Evolutionary conservation across 2,888 invertebrate species (phyloP).

Genomic region (Priocnemis perturbator): DNA sequence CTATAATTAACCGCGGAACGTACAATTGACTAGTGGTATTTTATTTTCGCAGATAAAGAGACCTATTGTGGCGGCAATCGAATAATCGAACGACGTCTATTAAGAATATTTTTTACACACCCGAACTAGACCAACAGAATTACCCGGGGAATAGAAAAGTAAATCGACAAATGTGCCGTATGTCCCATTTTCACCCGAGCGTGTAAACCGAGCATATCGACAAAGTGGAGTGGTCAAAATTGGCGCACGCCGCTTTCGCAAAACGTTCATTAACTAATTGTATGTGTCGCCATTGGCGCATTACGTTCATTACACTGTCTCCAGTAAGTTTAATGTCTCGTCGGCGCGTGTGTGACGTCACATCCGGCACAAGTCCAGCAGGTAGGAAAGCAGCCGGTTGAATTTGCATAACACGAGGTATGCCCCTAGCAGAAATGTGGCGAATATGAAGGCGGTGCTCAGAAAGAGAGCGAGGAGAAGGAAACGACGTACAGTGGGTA

Average conservation of each 20-base stretch:
- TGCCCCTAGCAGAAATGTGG: slow-evolving; percentile 39
- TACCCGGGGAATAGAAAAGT: not conserved
- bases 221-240: not conserved
- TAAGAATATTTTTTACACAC: not conserved
- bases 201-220: not conserved
- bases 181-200: not conserved
- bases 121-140: not conserved
- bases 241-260: not conserved
- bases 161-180: not conserved
- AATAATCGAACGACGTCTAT: not conserved
- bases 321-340: slow-evolving; percentile 36
- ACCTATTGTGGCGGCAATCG: not conserved
- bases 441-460: slow-evolving; percentile 18
- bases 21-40: slow-evolving; percentile 29
- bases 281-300: slow-evolving; percentile 12
- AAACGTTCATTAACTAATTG: slow-evolving; percentile 23
- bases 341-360: slow-evolving; percentile 39
- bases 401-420: slow-evolving; percentile 49
- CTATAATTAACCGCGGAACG: slow-evolving; percentile 33
- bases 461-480: not conserved
- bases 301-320: slow-evolving; percentile 45
- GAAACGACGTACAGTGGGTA: slow-evolving; percentile 1
- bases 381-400: slow-evolving; percentile 17
- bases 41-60: slow-evolving; percentile 20
- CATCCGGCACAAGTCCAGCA: slow-evolving; percentile 48